Evolutionary conservation across 2,888 invertebrate species (phyloP).

Genomic region (Caenorhabditis sp.): DNA sequence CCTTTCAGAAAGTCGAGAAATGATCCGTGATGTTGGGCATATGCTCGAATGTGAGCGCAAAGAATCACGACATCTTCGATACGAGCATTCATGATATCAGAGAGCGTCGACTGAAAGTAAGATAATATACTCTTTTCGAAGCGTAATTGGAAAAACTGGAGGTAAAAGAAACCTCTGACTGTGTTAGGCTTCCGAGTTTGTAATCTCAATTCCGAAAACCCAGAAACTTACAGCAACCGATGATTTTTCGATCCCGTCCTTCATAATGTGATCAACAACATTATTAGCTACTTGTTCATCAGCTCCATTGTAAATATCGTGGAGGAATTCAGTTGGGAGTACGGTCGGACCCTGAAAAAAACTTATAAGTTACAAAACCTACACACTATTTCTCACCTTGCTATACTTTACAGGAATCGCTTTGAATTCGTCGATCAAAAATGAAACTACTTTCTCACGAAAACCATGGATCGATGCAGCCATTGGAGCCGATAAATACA

Average conservation of each 20-base stretch:
- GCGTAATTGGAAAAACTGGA: no score
- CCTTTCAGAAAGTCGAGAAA: neutral
- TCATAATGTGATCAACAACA: neutral
- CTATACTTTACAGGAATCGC: neutral
- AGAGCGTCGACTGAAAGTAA: neutral
- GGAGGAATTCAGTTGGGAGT: neutral
- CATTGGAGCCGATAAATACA: neutral
- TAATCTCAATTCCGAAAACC: no score
- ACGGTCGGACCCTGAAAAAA: neutral
- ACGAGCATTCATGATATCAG: neutral
- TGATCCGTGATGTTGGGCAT: neutral
- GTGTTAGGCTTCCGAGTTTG: no score
- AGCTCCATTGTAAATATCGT: neutral
- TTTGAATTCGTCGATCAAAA: neutral
- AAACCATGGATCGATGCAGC: neutral
- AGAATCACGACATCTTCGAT: neutral
- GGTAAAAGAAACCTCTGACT: no score
- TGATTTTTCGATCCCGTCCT: neutral
- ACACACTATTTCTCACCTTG: neutral
- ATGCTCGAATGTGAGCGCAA: neutral
- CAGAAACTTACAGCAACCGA: neutral
- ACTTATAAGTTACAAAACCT: neutral
- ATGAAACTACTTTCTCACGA: neutral
- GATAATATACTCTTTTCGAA: no score
- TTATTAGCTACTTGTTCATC: neutral